phyloP scores from a whole-genome alignment of 2,113 vertebrate genomes.

The Coturnix japonica region DNA sequence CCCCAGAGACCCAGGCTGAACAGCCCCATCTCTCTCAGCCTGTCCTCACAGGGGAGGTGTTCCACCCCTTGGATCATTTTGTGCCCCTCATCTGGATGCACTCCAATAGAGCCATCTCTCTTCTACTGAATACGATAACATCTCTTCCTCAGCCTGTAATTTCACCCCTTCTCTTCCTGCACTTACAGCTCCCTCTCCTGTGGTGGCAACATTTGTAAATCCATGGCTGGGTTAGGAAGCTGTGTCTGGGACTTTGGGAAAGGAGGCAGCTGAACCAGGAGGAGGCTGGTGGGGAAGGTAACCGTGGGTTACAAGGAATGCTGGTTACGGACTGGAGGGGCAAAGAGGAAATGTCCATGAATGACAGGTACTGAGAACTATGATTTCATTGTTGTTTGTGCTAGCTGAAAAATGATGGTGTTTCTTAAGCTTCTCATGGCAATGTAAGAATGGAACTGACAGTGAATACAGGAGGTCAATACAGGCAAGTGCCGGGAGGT shows the following conservation, averaged over 20 bases:
- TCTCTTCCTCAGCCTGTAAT: neutral
- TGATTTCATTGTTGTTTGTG: neutral
- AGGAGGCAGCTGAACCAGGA: accelerated
- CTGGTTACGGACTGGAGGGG: neutral
- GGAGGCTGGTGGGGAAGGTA: neutral
- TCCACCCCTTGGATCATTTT: no score
- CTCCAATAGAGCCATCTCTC: no score
- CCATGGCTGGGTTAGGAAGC: accelerated
- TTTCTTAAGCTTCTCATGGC: neutral
- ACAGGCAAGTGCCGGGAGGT: neutral
- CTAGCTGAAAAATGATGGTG: neutral
- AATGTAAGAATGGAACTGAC: neutral
- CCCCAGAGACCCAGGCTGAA: no score
- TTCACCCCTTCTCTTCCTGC: neutral
- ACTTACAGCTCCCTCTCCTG: accelerated
- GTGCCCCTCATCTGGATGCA: no score
- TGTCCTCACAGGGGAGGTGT: no score
- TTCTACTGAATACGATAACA: no score
- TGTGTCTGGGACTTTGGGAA: accelerated
- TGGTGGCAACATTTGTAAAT: neutral
- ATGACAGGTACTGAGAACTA: neutral
- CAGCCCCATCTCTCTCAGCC: no score
- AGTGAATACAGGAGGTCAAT: neutral
- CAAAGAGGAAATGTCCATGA: neutral
- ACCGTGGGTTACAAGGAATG: accelerated